Conservation (phyloP, 2,888 invertebrate genomes). For the Lochmaea capreae region DNA sequence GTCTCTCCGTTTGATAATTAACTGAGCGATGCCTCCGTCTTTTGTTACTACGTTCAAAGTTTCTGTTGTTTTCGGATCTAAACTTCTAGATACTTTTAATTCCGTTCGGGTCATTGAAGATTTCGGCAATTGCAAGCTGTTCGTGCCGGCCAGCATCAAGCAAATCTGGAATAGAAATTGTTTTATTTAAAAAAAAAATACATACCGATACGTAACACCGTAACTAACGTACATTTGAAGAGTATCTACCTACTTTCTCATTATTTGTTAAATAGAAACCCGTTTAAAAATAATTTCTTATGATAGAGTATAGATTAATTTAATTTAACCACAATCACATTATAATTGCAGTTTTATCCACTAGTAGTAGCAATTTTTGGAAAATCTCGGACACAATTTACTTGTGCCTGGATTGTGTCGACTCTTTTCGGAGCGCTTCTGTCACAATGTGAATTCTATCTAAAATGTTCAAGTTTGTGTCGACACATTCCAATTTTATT, state of each 20-base stretch:
- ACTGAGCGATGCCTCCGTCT: slow-evolving; percentile 80
- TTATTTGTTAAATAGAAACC: slow-evolving; percentile 26
- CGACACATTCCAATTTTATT: too few species aligned
- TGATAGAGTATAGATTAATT: neutral
- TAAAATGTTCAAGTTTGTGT: too few species aligned
- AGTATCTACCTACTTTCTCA: slow-evolving; percentile 23
- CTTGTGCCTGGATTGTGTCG: too few species aligned
- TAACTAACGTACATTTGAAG: slow-evolving; percentile 7
- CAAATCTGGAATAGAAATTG: slow-evolving; percentile 1
- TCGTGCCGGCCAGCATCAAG: neutral
- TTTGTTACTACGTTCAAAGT: slow-evolving; percentile 82
- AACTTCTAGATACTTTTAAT: slow-evolving; percentile 80
- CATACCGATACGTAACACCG: neutral
- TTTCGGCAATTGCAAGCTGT: slow-evolving; percentile 60
- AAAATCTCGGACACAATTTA: too few species aligned
- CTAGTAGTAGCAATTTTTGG: too few species aligned
- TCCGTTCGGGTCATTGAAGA: slow-evolving; percentile 77
- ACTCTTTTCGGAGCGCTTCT: too few species aligned
- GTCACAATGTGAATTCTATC: too few species aligned
- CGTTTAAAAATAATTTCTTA: slow-evolving; percentile 13
- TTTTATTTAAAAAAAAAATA: neutral
- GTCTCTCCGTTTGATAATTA: slow-evolving; percentile 80
- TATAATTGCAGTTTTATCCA: too few species aligned
- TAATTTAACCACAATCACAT: too few species aligned
- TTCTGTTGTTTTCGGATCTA: slow-evolving; percentile 81